A percentile compares a stretch with the other conserved stretches of the same genome.
phyloP scores from a whole-genome alignment of 2,888 invertebrate genomes.

The Apotomis betuletana region DNA sequence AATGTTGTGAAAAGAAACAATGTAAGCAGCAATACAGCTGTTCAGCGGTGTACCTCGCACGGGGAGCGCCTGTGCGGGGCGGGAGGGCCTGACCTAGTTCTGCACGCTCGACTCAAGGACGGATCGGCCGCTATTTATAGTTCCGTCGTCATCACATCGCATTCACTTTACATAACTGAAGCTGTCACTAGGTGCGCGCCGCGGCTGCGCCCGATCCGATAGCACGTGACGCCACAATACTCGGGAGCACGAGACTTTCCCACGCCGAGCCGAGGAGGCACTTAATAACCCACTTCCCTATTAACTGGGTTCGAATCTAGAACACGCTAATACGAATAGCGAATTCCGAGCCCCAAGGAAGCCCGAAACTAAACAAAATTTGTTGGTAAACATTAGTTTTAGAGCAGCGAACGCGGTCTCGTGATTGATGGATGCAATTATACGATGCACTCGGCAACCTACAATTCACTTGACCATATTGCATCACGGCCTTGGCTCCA shows the following conservation, averaged over 20 bases:
- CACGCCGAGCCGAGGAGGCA: conserved; percentile 58
- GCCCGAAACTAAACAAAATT: background rate
- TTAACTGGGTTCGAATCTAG: conserved; percentile 54
- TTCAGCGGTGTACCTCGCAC: conserved; percentile 50
- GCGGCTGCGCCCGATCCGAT: conserved; percentile 60
- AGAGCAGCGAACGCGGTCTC: conserved; percentile 22
- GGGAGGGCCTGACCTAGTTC: conserved; percentile 77
- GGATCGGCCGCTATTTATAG: conserved; percentile 81
- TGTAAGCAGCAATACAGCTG: conserved; percentile 55
- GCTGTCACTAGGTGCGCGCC: conserved; percentile 65
- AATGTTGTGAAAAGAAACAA: conserved; percentile 50
- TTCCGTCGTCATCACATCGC: conserved; percentile 73
- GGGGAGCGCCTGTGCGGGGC: conserved; percentile 48
- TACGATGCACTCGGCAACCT: conserved; percentile 66
- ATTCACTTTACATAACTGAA: conserved; percentile 78
- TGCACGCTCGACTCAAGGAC: conserved; percentile 80
- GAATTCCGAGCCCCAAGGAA: conserved; percentile 12
- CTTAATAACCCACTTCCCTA: conserved; percentile 64
- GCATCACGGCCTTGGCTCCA: conserved; percentile 77
- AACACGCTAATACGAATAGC: conserved; percentile 45
- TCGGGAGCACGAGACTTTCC: conserved; percentile 63
- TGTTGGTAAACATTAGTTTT: background rate
- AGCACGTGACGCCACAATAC: conserved; percentile 41
- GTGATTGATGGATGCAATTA: conserved; percentile 61
- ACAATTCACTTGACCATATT: conserved; percentile 70